Conservation (phyloP, 2,113 vertebrate genomes). For the Megaceryle maxima region DNA sequence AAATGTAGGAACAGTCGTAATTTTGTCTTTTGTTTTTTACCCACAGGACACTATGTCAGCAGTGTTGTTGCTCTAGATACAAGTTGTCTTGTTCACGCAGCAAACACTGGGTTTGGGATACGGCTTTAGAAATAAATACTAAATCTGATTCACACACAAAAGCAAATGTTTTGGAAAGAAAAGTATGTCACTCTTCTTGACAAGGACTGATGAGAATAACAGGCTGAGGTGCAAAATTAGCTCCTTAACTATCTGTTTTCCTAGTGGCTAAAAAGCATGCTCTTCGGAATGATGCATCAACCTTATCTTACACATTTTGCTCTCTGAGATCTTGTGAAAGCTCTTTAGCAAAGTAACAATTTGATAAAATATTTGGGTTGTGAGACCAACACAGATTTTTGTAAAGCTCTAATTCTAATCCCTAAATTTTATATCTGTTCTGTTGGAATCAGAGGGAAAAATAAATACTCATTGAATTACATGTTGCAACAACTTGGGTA, state of each 20-base stretch:
- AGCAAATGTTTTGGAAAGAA: not conserved
- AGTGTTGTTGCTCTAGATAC: not conserved
- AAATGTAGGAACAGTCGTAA: not conserved
- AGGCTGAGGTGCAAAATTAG: not conserved
- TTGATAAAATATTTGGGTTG: not conserved
- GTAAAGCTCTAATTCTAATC: not conserved
- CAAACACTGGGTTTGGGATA: not conserved
- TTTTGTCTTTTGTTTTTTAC: not conserved
- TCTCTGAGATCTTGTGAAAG: not conserved
- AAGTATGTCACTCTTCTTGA: not conserved
- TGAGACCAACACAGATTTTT: not conserved
- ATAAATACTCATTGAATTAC: not conserved
- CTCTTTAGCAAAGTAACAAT: not conserved
- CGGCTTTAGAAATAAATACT: not conserved
- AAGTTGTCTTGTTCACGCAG: not conserved
- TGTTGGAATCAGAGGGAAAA: not conserved
- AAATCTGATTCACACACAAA: not conserved
- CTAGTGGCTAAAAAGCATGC: not conserved
- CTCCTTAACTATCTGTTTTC: not conserved
- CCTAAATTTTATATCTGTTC: not conserved
- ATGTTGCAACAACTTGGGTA: not conserved
- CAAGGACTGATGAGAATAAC: not conserved
- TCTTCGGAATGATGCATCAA: not conserved
- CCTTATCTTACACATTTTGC: not conserved
- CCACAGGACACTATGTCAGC: not conserved